These are phyloP conservation scores for Dasypus novemcinctus DNA, from an alignment of 2,113 vertebrate genomes.

Conservation along the genomic window DNA sequence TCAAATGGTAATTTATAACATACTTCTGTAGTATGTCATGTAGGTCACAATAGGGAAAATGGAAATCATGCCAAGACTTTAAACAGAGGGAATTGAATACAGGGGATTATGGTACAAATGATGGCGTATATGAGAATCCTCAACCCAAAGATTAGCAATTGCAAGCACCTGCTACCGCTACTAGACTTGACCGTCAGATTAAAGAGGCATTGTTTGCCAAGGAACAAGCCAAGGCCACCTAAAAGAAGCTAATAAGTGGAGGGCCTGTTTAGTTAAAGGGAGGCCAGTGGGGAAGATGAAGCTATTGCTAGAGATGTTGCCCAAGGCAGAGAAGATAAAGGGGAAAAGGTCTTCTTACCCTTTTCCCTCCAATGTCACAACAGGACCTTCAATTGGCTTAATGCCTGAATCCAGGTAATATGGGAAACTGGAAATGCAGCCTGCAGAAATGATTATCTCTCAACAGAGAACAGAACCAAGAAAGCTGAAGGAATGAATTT, in stretches of 20 bases:
- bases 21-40: neutral
- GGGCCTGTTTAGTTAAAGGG: neutral
- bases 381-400: neutral
- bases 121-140: neutral
- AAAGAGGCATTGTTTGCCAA: neutral
- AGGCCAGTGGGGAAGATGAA: neutral
- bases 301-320: neutral
- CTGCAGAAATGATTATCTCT: neutral
- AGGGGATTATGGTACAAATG: neutral
- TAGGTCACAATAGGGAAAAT: neutral
- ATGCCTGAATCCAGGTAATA: neutral
- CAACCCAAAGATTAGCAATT: neutral
- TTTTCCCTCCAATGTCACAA: rapidly evolving
- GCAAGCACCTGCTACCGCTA: neutral
- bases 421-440: neutral
- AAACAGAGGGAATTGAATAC: neutral
- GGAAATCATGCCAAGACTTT: neutral
- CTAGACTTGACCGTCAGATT: neutral
- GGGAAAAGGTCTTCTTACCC: neutral
- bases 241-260: neutral
- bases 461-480: neutral
- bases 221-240: neutral
- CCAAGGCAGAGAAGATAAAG: neutral
- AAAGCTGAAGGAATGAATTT: neutral
- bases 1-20: neutral